Evolutionary conservation across 2,888 invertebrate genomes (phyloP).

Genomic region (Augiades crinisus): DNA sequence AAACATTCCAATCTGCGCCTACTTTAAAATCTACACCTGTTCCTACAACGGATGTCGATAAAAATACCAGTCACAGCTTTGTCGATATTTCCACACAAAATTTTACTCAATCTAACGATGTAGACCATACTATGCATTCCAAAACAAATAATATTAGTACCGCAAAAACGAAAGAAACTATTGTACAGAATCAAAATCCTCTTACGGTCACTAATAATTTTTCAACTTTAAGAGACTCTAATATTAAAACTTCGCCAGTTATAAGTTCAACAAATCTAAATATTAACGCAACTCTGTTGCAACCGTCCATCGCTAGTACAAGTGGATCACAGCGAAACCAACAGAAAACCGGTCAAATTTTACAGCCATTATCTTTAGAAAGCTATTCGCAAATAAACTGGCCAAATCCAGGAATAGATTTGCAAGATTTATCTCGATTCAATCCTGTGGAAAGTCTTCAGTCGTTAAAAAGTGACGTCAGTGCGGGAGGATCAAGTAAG

Average conservation of each 20-base stretch:
- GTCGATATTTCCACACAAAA: neutral
- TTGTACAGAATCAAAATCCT: slow-evolving; percentile 34
- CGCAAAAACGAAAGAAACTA: slow-evolving; percentile 37
- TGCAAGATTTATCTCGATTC: slow-evolving; percentile 73
- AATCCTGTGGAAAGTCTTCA: slow-evolving; percentile 74
- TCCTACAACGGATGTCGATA: slow-evolving; percentile 29
- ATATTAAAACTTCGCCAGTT: slow-evolving; percentile 35
- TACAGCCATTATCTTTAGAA: slow-evolving; percentile 73
- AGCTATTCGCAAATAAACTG: slow-evolving; percentile 82
- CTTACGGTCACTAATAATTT: slow-evolving; percentile 27
- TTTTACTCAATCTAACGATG: neutral
- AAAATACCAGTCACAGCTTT: slow-evolving; percentile 33
- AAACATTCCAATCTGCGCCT: slow-evolving; percentile 71
- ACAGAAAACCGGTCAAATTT: slow-evolving; percentile 64
- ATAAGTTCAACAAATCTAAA: slow-evolving; percentile 36
- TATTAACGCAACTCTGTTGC: slow-evolving; percentile 44
- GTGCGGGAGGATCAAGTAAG: slow-evolving; percentile 55
- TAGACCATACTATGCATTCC: neutral
- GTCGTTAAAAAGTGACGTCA: slow-evolving; percentile 64
- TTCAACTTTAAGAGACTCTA: slow-evolving; percentile 34
- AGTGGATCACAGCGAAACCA: slow-evolving; percentile 42
- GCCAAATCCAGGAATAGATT: slow-evolving; percentile 82
- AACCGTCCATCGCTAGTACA: slow-evolving; percentile 47
- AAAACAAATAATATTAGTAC: slow-evolving; percentile 1
- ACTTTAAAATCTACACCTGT: slow-evolving; percentile 13